Conservation (phyloP, 2,113 vertebrate genomes). For the Drymodes brunneopygia region DNA sequence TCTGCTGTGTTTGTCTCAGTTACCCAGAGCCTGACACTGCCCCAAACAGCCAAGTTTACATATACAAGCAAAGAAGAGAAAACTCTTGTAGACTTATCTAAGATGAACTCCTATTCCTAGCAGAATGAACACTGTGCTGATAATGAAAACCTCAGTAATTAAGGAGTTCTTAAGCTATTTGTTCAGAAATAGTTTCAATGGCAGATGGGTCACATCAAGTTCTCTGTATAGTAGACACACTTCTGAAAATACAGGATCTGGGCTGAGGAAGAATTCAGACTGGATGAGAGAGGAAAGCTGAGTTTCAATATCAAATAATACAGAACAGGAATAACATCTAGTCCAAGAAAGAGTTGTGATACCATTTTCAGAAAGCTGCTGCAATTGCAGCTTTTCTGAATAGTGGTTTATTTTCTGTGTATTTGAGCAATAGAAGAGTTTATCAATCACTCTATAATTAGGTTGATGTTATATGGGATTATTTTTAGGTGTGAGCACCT, state of each 20-base stretch:
- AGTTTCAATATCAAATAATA: not conserved
- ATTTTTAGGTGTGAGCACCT: not conserved
- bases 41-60: not conserved
- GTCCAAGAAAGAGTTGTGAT: not conserved
- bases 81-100: not conserved
- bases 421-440: not conserved
- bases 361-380: not conserved
- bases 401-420: not conserved
- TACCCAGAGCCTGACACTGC: not conserved
- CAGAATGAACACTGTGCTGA: not conserved
- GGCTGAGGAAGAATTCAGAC: not conserved
- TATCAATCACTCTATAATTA: not conserved
- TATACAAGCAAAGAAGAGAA: not conserved
- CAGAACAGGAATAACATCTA: not conserved
- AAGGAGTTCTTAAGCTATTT: not conserved
- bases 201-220: not conserved
- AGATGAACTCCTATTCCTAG: not conserved
- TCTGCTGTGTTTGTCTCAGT: not conserved
- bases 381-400: not conserved
- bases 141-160: not conserved
- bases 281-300: not conserved
- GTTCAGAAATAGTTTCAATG: not conserved
- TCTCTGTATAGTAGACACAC: not conserved
- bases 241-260: not conserved
- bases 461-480: not conserved